Base-by-base conservation (phyloP, 2,113 vertebrate genomes). In the Tonatia bakeri region DNA sequence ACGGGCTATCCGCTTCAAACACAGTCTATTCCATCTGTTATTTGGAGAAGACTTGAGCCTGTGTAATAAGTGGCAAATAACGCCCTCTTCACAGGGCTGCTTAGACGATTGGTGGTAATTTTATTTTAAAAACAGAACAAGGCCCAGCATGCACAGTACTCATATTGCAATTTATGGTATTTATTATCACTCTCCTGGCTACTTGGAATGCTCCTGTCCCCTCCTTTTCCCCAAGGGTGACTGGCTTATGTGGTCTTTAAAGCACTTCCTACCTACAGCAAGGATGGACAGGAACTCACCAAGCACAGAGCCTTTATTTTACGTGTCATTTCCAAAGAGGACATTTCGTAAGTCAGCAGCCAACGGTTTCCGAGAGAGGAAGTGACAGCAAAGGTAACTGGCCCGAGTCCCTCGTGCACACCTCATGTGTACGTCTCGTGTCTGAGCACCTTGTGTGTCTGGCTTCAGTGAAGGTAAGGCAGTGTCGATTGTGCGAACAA, bases 371-470 rank as follows among this genome's bases (percentile, higher is more conserved):
- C 96, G 96, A 98, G 97, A 97, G 87, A 96, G 93, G 98, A 98
- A 98, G 97, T 98, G 98, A 98, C 98, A 98, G 98, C 97, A 98
- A 97, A 98, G 98, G 97, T 98, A 98, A 98, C 98, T 96, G 99
- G 98, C 98, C 99, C 99, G 99, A 99, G 99, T 99, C 99, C 99
- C 94, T 98, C 98, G 97, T 98, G 98, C 98, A 98, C 97, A 97
- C 85, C 94, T 70, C 1, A 98, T 97, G 65, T 1, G 98, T 97
- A 98, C 98, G 98, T 45, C 94, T 93, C 96, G 90, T 91, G 98
- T 98, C 97, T 96, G 98, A 98, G 98, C 98, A 99, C 98, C 98
- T 98, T 97, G 96, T 98, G 93, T 96, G 95, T 97, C 98, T 98
- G 97, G 95, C 98, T 98, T 98, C 98, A 97, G 98, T 98, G 98